Evolutionary conservation across 2,888 invertebrate species (phyloP).

Genomic region (Patella depressa): DNA sequence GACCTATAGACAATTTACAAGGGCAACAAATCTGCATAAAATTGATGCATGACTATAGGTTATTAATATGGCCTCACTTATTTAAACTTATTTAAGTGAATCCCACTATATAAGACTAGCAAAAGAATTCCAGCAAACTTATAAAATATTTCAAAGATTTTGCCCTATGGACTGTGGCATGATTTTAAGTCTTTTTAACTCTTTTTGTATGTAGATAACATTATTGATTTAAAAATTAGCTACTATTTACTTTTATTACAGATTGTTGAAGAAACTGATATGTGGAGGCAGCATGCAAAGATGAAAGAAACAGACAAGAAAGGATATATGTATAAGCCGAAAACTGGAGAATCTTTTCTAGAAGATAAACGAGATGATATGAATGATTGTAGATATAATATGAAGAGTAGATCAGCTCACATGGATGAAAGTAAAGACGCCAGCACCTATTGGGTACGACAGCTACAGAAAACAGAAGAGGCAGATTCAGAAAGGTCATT

Average conservation of each 20-base stretch:
- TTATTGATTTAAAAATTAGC: too few species aligned
- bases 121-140: too few species aligned
- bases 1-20: too few species aligned
- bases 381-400: conserved; percentile 23
- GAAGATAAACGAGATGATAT: conserved; percentile 25
- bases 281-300: conserved; percentile 51
- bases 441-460: conserved; percentile 53
- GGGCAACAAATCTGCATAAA: too few species aligned
- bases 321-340: not conserved
- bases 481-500: conserved; percentile 53
- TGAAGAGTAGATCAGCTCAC: conserved; percentile 1
- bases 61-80: too few species aligned
- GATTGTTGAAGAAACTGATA: conserved; percentile 60
- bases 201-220: too few species aligned
- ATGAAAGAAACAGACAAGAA: conserved; percentile 15
- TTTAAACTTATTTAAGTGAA: too few species aligned
- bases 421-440: conserved; percentile 13
- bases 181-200: too few species aligned
- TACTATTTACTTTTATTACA: conserved; percentile 27
- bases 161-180: too few species aligned
- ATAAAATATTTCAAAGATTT: too few species aligned
- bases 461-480: conserved; percentile 54
- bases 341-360: conserved; percentile 14
- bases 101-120: too few species aligned
- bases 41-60: too few species aligned